A percentile compares a stretch with the other conserved stretches of the same genome.
phyloP scores from a whole-genome alignment of 2,888 invertebrate genomes.

The Melanophora roralis region DNA sequence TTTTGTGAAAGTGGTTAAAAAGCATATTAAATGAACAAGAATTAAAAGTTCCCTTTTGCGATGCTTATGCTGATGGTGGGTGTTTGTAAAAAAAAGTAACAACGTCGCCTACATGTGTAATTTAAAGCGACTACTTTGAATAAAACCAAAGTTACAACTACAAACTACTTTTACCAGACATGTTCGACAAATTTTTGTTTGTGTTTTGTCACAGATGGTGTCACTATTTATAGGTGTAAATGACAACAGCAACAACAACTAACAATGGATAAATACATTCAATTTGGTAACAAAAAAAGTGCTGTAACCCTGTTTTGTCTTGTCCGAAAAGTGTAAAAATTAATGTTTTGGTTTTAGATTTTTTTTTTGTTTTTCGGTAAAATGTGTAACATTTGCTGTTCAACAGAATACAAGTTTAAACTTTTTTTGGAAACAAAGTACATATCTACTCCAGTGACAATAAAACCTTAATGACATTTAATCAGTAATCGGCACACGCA shows the following conservation, averaged over 20 bases:
- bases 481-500: background rate
- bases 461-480: constrained; percentile 7
- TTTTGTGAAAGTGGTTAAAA: constrained; percentile 15
- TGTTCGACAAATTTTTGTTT: constrained; percentile 64
- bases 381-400: constrained; percentile 30
- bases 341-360: constrained; percentile 50
- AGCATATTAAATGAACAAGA: constrained; percentile 34
- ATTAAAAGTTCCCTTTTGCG: background rate
- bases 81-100: constrained; percentile 38
- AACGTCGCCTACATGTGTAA: constrained; percentile 24
- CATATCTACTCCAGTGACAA: constrained; percentile 27
- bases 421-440: constrained; percentile 39
- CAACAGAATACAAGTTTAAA: background rate
- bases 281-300: constrained; percentile 34
- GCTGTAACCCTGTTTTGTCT: constrained; percentile 33
- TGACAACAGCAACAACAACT: constrained; percentile 35
- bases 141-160: constrained; percentile 50
- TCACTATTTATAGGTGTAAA: constrained; percentile 64
- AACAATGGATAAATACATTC: constrained; percentile 42
- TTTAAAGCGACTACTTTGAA: constrained; percentile 36
- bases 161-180: constrained; percentile 61
- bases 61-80: background rate
- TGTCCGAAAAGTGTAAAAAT: constrained; percentile 44
- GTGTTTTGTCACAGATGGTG: constrained; percentile 63
- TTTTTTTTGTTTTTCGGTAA: constrained; percentile 25